phyloP scores from a whole-genome alignment of 2,113 vertebrate genomes.

The Pteruthius melanotis region DNA sequence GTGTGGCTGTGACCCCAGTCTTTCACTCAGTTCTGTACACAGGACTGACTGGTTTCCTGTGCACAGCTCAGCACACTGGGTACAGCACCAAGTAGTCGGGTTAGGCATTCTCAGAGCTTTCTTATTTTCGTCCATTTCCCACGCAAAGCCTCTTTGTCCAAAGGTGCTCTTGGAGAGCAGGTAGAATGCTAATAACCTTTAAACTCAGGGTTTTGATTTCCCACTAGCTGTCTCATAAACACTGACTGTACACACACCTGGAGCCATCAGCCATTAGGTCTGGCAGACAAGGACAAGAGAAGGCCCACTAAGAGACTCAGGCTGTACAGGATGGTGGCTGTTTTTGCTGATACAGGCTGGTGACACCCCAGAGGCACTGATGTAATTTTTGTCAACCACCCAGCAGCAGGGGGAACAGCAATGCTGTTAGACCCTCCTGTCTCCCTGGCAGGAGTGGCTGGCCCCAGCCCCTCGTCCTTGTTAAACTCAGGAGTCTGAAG shows the following conservation, averaged over 20 bases:
- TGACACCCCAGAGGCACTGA: neutral
- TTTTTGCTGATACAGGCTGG: fast-evolving
- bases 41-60: neutral
- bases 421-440: neutral
- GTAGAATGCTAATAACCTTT: neutral
- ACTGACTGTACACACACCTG: neutral
- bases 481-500: neutral
- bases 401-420: neutral
- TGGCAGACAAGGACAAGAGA: neutral
- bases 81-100: neutral
- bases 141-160: neutral
- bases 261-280: neutral
- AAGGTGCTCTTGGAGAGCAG: neutral
- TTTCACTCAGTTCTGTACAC: neutral
- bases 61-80: fast-evolving
- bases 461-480: neutral
- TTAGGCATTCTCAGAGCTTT: neutral
- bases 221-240: neutral
- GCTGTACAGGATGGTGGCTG: neutral
- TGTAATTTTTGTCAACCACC: neutral
- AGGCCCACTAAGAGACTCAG: neutral
- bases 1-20: neutral
- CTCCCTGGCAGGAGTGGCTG: neutral
- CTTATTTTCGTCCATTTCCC: neutral
- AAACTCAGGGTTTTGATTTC: neutral